Base-by-base conservation (phyloP, 37 sponge, comb jelly and placozoan species). In the Halichondria panicea region DNA sequence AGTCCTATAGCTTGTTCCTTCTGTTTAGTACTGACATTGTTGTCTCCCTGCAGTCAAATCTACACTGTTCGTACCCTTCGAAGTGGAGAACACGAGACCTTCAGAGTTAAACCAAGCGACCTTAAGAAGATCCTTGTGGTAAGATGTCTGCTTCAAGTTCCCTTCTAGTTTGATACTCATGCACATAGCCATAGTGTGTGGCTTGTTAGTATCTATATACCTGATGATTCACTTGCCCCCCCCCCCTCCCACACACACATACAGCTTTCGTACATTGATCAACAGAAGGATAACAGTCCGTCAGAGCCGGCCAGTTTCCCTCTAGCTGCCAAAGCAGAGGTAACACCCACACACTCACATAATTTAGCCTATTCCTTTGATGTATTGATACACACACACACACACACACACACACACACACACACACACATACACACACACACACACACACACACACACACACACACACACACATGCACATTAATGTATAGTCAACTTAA, bases 11-110 rank as follows among this genome's bases (percentile, higher is more conserved):
- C n/a, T n/a, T n/a, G n/a, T n/a, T n/a, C n/a, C n/a, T n/a, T n/a
- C n/a, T n/a, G n/a, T n/a, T n/a, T n/a, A n/a, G n/a, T n/a, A n/a
- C n/a, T n/a, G n/a, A n/a, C n/a, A n/a, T n/a, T n/a, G n/a, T n/a
- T n/a, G n/a, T n/a, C n/a, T n/a, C n/a, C n/a, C n/a, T n/a, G 13
- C 39, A 84, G 91, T 43, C 91, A 90, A 70, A 71, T 90, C 64
- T 84, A 90, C 67, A 77, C 80, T 40, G 91, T 84, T 11, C 66
- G 85, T 0, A 70, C 70, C 2, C 71, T 90, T 24, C 43, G 75
- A 27, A 43, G 64, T 37, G 91, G 91, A 4, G 91, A 90, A 45
- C 91, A 90, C 41, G 91, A 90, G 74, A 76, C 59, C 21, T 52
- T 75, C 31, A 55, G 91, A 32, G 77, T 90, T 5, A 90, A 90